phyloP scores from a whole-genome alignment of 2,888 invertebrate species.

The Meiosimyza platycephala region DNA sequence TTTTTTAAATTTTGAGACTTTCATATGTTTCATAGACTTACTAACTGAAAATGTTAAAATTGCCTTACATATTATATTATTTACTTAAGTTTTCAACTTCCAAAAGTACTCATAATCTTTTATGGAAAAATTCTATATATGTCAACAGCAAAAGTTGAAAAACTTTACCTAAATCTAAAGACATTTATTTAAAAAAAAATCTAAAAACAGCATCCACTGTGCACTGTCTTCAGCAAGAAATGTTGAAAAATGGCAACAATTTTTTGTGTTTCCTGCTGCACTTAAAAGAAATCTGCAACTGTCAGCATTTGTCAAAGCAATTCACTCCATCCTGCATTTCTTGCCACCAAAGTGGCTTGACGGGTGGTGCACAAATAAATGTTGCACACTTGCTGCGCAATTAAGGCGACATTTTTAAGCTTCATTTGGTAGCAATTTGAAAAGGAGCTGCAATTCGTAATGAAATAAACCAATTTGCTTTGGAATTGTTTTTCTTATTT shows the following conservation, averaged over 20 bases:
- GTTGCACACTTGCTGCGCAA: neutral
- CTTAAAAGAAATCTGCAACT: neutral
- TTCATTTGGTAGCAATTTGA: conserved; percentile 34
- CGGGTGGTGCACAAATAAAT: neutral
- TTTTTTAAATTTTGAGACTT: too few relatives aligned
- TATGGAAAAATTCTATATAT: too few relatives aligned
- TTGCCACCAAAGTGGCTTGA: neutral
- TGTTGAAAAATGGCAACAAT: neutral
- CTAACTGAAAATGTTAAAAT: too few relatives aligned
- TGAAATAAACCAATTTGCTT: conserved; percentile 22
- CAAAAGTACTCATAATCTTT: too few relatives aligned
- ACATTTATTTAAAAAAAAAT: neutral
- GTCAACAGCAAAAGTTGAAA: too few relatives aligned
- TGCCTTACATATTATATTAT: too few relatives aligned
- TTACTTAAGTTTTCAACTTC: too few relatives aligned
- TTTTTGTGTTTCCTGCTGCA: neutral
- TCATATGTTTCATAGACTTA: too few relatives aligned
- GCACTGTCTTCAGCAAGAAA: too few relatives aligned
- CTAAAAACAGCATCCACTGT: neutral
- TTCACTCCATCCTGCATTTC: neutral
- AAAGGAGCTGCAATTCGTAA: conserved; percentile 38
- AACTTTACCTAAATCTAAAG: neutral
- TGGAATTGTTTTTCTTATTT: conserved; percentile 18
- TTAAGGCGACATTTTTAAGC: neutral
- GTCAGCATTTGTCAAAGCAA: conserved; percentile 6